Base-by-base conservation (phyloP, 1,140 invertebrate species). In the Pseudobourletiella spinata region DNA sequence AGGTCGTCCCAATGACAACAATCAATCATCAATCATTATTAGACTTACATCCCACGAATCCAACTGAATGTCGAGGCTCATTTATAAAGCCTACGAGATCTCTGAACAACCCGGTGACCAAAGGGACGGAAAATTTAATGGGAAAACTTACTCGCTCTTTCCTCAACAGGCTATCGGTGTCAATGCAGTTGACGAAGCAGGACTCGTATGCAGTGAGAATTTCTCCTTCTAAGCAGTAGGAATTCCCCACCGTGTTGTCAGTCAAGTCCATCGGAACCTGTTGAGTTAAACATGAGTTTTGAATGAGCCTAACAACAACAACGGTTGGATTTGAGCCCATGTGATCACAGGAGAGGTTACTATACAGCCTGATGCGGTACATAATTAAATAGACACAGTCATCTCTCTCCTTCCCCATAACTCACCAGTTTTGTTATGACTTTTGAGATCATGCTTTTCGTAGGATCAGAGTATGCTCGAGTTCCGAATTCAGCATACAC, bases 401-500 rank as follows among this genome's bases (percentile, higher is more conserved):
- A n/a, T n/a, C n/a, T n/a, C n/a, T n/a, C n/a, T n/a, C n/a, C n/a
- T n/a, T n/a, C n/a, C n/a, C n/a, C n/a, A 30, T 57, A 8, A 50
- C 46, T 64, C 46, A 64, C 62, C 32, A 64, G 26, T 30, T 59
- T 64, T 15, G 46, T 32, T 28, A 64, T 44, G 32, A 64, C 51
- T 29, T 55, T 42, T 8, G 32, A 39, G 51, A 64, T 50, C n/a
- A 64, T 42, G 20, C 50, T 62, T 44, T 77, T 77, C 57, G 71
- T 72, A 1, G 76, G 74, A 59, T 78, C 77, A 11, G 76, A 69
- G 58, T 72, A 74, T 0, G 74, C 69, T 57, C 71, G 73, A 1
- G 77, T 78, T 4, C 63, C 63, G 32, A 64, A 64, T 39, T 64
- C 62, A n/a, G 65, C 57, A 57, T 39, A 76, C 1, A 77, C 72